Percentiles rank a stretch among this genome's conserved stretches.
These are phyloP conservation scores for Ips typographus DNA, from an alignment of 1,140 invertebrate species.

Conservation along the genomic window DNA sequence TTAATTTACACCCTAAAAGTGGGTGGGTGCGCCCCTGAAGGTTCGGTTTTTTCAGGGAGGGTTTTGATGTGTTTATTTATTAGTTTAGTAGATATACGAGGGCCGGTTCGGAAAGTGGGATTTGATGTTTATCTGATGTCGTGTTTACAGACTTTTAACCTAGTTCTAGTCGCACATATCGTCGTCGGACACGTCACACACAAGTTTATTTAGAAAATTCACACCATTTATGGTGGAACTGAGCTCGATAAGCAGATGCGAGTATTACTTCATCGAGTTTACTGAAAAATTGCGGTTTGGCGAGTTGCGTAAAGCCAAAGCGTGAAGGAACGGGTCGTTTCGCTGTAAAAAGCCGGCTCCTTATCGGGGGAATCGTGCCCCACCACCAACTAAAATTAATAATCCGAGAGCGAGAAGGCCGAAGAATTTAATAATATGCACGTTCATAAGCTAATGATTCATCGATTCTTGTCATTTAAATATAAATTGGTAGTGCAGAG, in stretches of 20 bases:
- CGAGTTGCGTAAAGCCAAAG: no score
- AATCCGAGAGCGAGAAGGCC: neutral
- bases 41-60: no score
- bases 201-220: conserved; percentile 28
- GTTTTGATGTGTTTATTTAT: no score
- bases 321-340: no score
- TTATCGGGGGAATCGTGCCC: no score
- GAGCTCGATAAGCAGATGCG: conserved; percentile 12
- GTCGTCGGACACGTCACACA: conserved; percentile 10
- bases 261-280: no score
- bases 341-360: no score
- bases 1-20: no score
- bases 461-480: conserved; percentile 10
- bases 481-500: neutral
- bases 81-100: no score
- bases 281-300: no score
- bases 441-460: conserved; percentile 6
- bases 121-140: neutral
- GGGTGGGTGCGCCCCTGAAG: no score
- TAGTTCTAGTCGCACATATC: conserved; percentile 12
- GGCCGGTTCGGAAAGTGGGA: no score
- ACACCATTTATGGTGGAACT: conserved; percentile 23
- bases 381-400: conserved; percentile 1
- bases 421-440: conserved; percentile 10
- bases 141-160: conserved; percentile 16